Base-by-base conservation (phyloP, 1,140 invertebrate genomes). In the Drosophila aff. region DNA sequence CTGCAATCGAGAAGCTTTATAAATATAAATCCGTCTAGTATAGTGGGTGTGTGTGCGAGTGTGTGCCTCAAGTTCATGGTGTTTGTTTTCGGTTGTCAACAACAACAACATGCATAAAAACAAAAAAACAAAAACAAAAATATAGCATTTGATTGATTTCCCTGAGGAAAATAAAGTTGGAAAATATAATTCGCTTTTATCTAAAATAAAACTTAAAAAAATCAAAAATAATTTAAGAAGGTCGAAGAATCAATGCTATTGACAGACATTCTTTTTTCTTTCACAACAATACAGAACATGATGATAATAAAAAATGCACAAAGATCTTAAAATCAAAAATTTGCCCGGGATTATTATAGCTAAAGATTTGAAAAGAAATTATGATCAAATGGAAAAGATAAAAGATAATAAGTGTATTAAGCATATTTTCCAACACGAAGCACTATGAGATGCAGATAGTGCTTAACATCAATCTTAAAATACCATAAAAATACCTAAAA, bases 71-170 rank as follows among this genome's bases (percentile, higher is more conserved):
- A 87, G 83, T 87, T 87, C 83, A 87, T 75, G 80, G 53, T 78
- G 80, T 71, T 83, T 71, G 46, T 79, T 72, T 72, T 82, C 60
- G 83, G 71, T 83, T 89, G 83, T 89, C 83, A 81, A 80, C 80
- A 86, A 79, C 69, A 85, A 65, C 68, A 77, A 76, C 18, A 49
- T 41, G 47, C 41, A 43, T 28, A 53, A 43, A 63, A 75, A 76
- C 60, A 76, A 76, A 53, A 58, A 76, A 33, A 2, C 28, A 58
- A 38, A 59, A 33, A 21, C 16, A 18, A 23, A 60, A 15, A 47
- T 46, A 1, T 23, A 46, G 15, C 6, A 47, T 11, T 47, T 49
- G 15, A 4, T 49, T 49, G 15, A 47, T 26, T 46, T 46, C 44
- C n/a, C 41, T 11, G 1, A 13, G 26, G 26, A 6, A 59, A 41